A percentile compares a stretch with the other conserved stretches of the same genome.
These are phyloP conservation scores for Alloplasta piceator DNA, from an alignment of 2,888 invertebrate species.

Conservation along the genomic window DNA sequence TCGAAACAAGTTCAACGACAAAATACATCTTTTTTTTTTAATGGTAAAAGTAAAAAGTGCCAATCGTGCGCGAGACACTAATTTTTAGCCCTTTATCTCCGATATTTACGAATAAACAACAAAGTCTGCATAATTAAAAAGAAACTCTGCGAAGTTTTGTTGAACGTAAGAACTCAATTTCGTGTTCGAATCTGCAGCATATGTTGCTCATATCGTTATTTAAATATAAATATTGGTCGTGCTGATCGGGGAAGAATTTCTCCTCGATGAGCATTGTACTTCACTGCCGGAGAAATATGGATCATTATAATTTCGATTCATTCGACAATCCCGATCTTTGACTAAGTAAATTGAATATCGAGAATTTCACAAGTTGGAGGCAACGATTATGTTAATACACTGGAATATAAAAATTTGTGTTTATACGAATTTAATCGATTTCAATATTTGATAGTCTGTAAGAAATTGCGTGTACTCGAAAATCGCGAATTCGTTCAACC, in stretches of 20 bases:
- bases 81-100: not conserved
- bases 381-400: slow-evolving; percentile 41
- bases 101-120: slow-evolving; percentile 7
- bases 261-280: slow-evolving; percentile 40
- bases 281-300: slow-evolving; percentile 60
- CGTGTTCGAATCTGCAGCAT: slow-evolving; percentile 33
- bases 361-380: slow-evolving; percentile 15
- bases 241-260: not conserved
- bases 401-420: slow-evolving; percentile 22
- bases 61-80: slow-evolving; percentile 14
- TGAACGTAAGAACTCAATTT: slow-evolving; percentile 31
- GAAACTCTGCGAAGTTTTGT: slow-evolving; percentile 14
- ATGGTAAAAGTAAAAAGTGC: slow-evolving; percentile 22
- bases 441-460: slow-evolving; percentile 52
- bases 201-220: slow-evolving; percentile 40
- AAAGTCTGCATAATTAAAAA: not conserved
- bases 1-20: slow-evolving; percentile 17
- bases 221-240: slow-evolving; percentile 31
- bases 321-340: slow-evolving; percentile 61
- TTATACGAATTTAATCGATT: slow-evolving; percentile 29
- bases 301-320: slow-evolving; percentile 53
- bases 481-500: slow-evolving; percentile 31
- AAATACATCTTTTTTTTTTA: slow-evolving; percentile 13
- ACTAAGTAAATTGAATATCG: not conserved
- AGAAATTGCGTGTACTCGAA: slow-evolving; percentile 36